Conservation (phyloP, 2,113 vertebrate genomes). For the western clawed frog (Xenopus tropicalis) region DNA sequence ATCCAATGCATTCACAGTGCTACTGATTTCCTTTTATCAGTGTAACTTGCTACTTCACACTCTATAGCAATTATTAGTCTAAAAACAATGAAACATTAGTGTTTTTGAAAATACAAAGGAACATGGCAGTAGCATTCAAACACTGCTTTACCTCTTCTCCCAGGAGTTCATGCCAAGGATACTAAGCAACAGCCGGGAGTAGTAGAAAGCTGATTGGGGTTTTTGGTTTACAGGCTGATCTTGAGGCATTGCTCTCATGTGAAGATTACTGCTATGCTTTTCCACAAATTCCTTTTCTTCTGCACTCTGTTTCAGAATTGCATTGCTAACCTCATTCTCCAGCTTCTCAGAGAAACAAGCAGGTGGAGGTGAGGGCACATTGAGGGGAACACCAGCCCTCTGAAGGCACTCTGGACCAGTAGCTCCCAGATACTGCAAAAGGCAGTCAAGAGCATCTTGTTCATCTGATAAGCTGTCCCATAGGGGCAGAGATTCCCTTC, state of each 20-base stretch:
- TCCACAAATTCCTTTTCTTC: constrained; percentile 89
- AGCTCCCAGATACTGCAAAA: constrained; percentile 90
- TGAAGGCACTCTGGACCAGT: constrained; percentile 95
- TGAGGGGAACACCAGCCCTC: constrained; percentile 87
- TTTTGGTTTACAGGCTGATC: constrained; percentile 82
- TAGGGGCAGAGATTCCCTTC: constrained; percentile 85
- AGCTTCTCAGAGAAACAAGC: constrained; percentile 95
- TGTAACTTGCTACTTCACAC: no score
- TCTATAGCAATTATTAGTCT: no score
- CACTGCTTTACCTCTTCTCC: constrained; percentile 90
- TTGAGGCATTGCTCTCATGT: constrained; percentile 87
- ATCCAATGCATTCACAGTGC: no score
- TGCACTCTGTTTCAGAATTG: constrained; percentile 90
- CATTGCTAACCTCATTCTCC: constrained; percentile 96
- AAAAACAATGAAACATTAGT: no score
- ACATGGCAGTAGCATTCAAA: neutral
- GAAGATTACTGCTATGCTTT: constrained; percentile 82
- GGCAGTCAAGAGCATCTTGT: constrained; percentile 91
- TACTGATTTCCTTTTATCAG: no score
- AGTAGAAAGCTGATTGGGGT: constrained; percentile 94
- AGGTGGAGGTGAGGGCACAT: constrained; percentile 89
- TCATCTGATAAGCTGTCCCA: constrained; percentile 90
- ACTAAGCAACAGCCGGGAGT: constrained; percentile 95
- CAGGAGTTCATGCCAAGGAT: constrained; percentile 98
- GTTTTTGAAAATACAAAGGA: no score